Base-by-base conservation (phyloP, 2,113 vertebrate species). In the Natator depressus region DNA sequence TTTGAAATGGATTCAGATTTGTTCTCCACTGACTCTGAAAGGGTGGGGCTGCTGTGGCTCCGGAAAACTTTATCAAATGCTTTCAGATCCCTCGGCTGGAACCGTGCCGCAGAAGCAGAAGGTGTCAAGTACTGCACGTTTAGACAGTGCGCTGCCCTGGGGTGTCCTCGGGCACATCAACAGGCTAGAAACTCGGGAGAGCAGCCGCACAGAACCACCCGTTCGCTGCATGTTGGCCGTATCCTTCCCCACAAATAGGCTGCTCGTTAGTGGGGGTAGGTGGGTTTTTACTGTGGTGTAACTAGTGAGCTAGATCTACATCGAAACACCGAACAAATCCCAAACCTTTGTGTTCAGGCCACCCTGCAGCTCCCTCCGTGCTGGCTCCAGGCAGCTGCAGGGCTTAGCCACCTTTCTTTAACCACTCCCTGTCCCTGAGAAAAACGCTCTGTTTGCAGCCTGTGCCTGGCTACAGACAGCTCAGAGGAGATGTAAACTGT, bases 361-460 rank as follows among this genome's bases (percentile, higher is more conserved):
- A 72, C 87, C 38, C 38, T 11, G 72, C 38, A 42, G 38, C 72
- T 75, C 38, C n/a, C 72, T 75, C 20, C 5, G 19, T 2, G 19
- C 19, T 72, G 69, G 65, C 4, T 88, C 69, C 80, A 31, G 90
- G n/a, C 87, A 46, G 89, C 94, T 72, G 79, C 92, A 95, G 92
- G 86, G 89, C 62, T 94, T 12, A 20, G 86, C 89, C 93, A 82
- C 80, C 9, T 82, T 65, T 31, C 89, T 82, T 62, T 79, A 94
- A 93, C 80, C 85, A n/a, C 88, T 57, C 76, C 53, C 80, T 81
- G 91, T 79, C 78, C 54, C 92, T 87, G 11, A 19, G 86, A 84
- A 96, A 89, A 92, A 57, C 84, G 75, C 90, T n/a, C 83, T 96
- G 94, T 96, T 95, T 97, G 95, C 91, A 91, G 96, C 89, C 84